Evolutionary conservation across 64 coral and sea anemone genomes (phyloP).

Genomic region (Platygyra sinensis): DNA sequence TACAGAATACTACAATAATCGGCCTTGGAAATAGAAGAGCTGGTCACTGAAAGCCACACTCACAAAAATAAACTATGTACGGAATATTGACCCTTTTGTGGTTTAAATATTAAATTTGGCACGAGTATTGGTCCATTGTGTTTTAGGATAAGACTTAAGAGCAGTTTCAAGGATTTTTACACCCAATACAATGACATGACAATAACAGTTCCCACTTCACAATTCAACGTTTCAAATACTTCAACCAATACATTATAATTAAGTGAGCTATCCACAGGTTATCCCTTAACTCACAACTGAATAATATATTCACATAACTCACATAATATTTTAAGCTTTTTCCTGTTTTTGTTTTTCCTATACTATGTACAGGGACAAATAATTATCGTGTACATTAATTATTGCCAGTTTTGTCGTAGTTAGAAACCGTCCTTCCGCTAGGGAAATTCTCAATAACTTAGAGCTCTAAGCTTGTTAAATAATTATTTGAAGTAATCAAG

Average conservation of each 20-base stretch:
- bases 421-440: neutral
- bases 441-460: neutral
- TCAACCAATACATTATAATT: neutral
- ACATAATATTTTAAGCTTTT: neutral
- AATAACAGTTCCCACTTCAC: neutral
- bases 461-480: conserved; percentile 12
- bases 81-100: neutral
- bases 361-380: conserved; percentile 23
- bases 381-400: neutral
- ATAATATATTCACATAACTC: conserved; percentile 23
- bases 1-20: too few relatives aligned
- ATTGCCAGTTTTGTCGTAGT: neutral
- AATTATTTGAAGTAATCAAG: neutral
- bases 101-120: conserved; percentile 2
- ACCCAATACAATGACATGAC: neutral
- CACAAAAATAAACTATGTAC: neutral
- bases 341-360: neutral
- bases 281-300: conserved; percentile 3
- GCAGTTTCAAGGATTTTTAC: too few relatives aligned
- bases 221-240: neutral
- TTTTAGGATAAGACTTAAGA: neutral
- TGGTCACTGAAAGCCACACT: neutral
- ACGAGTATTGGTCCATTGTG: too few relatives aligned
- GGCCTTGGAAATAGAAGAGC: neutral
- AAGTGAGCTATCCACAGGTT: neutral